Base-by-base conservation (phyloP, 53 echinoderm and acorn worm genomes). In the Pentamera pediparva region DNA sequence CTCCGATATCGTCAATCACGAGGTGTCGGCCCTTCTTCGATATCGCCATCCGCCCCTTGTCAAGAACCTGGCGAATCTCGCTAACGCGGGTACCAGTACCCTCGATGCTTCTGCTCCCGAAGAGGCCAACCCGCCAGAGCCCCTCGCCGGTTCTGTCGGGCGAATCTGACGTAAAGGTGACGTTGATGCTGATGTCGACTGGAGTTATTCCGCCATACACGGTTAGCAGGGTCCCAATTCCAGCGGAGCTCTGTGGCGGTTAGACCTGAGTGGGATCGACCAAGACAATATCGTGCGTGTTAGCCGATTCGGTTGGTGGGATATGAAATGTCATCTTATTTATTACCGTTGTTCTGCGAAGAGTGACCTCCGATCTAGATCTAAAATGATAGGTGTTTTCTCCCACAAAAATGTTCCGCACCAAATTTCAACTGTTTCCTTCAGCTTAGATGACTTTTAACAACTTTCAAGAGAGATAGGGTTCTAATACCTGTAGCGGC, bases 101-200 rank as follows among this genome's bases (percentile, higher is more conserved):
- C 9, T 72, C 35, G 8, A 33, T 17, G 33, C 34, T 32, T 72
- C 15, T 13, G 32, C 73, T 72, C 35, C 73, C 73, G 54, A 53
- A 72, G 7, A 72, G 18, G 19, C 73, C 36, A 2, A 54, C 73
- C 34, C 73, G 19, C 73, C 73, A 72, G 11, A 72, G 55, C 33
- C 73, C 73, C 35, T 72, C 73, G 9, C 73, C 73, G n/a, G n/a
- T n/a, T n/a, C 36, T 51, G 25, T 53, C 54, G 34, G 52, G 9
- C 2, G 73, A 53, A 19, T 72, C 73, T 30, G 18, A 7, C 5
- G 32, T 52, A n/a, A 72, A 72, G 18, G 5, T 34, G 1, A 37
- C 54, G 37, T 72, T 27, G 31, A 72, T 38, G 37, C 36, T 24
- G 34, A 72, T 52, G 10, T 3, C 32, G 2, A 72, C 54, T 32